Base-by-base conservation (phyloP, 2,113 vertebrate species). In the Capreolus pygargus region DNA sequence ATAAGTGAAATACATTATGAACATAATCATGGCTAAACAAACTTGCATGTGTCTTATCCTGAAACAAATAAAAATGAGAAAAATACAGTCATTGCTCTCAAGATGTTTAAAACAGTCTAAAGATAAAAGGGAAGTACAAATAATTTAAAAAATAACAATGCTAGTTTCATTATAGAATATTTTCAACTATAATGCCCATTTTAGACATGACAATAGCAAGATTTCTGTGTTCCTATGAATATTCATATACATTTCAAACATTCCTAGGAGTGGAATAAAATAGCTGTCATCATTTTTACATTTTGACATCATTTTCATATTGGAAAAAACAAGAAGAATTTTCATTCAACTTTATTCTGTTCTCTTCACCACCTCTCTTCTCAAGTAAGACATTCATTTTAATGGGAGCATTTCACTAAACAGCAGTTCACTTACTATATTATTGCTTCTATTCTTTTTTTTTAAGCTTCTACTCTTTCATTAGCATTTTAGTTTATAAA, bases 381-480 rank as follows among this genome's bases (percentile, higher is more conserved):
- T 13, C 60, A n/a, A 90, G 84, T 86, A 58, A 87, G 33, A 58
- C 8, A 88, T 60, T 83, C 45, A 94, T 94, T 95, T 94, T 89
- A 61, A 57, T 58, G 14, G 17, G n/a, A 58, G 83, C 10, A 52
- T 10, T 19, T 81, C 54, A 89, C 36, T 47, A 79, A 81, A 58
- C 12, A 89, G 36, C 12, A 89, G n/a, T 30, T 25, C 25, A 54
- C 64, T 92, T 54, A 67, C 43, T 39, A 54, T 55, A 67, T 82
- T 64, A 39, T 55, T 67, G 60, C 6, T 85, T 28, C 70, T 94
- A 30, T 25, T 85, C 17, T 74, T 82, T 79, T 84, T 84, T 64
- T n/a, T 64, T n/a, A 64, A n/a, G 60, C 8, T 85, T 28, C 79
- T 92, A 30, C 28, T 85, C 15, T 81, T 82, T 79, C 64, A 86